Base-by-base conservation (phyloP, 2,113 vertebrate genomes). In the Tupaia tana region DNA sequence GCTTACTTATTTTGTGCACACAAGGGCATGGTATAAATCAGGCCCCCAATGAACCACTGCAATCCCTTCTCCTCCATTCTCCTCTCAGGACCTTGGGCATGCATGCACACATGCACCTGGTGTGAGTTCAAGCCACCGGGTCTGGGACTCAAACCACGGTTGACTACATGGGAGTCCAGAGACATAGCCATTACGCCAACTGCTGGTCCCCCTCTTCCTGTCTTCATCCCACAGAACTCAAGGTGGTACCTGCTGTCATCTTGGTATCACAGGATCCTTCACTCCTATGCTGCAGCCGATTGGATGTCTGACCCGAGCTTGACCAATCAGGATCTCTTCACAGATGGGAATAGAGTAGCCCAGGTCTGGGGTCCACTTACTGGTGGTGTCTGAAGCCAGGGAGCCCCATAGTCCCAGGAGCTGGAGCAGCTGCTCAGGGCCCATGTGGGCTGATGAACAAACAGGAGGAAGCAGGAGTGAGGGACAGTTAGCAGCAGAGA, bases 371-470 rank as follows among this genome's bases (percentile, higher is more conserved):
- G 27, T 54, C 14, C 18, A 9, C 16, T 66, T 63, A 18, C 56
- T 34, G 27, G 22, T 9, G 27, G 11, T 58, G 61, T 22, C 19
- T 20, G 69, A 25, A 85, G 63, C 25, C 29, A 3, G 24, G 52
- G 56, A 16, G 18, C 74, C 63, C 74, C 61, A 2, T 2, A 7
- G 59, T 24, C 20, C 43, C 58, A 7, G 71, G 12, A 59, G 7
- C 18, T 18, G 2, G 8, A 66, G 61, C 9, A n/a, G 34, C 58
- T 31, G 16, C 27, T 31, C 6, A 9, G n/a, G 29, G n/a, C n/a
- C 59, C 19, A 2, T 0, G 0, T 8, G 16, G 59, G 27, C 70
- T 67, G 29, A 63, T 2, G 5, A 58, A n/a, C 14, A 34, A 10
- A 6, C 54, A 56, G 58, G 43, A 67, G 7, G 75, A 83, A 64